phyloP scores from a whole-genome alignment of 2,113 vertebrate species.

The Desmodus rotundus region DNA sequence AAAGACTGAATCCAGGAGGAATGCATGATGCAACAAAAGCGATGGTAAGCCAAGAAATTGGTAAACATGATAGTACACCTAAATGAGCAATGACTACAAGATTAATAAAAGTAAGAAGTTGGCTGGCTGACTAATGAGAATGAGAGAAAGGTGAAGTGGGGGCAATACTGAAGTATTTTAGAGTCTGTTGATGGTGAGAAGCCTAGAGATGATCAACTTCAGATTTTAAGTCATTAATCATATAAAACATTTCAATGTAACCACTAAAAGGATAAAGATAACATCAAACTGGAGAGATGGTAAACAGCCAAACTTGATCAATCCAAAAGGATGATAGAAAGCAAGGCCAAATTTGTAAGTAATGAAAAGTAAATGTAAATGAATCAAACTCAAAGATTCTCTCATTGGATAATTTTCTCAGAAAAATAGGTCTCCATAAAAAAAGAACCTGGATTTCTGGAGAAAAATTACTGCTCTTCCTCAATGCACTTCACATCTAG shows the following conservation, averaged over 20 bases:
- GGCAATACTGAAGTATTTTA: not conserved
- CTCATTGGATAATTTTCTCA: not conserved
- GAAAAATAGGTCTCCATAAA: not conserved
- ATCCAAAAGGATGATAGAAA: not conserved
- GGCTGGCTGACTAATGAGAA: not conserved
- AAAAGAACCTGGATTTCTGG: not conserved
- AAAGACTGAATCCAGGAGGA: not conserved
- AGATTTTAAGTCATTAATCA: not conserved
- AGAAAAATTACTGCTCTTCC: not conserved
- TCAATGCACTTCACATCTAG: not conserved
- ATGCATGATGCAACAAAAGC: not conserved
- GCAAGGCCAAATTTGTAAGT: not conserved
- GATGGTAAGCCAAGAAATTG: not conserved
- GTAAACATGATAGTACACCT: not conserved
- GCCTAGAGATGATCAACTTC: not conserved
- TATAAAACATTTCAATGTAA: not conserved
- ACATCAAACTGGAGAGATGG: not conserved
- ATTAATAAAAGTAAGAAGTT: not conserved
- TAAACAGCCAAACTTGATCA: not conserved
- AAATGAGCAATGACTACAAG: not conserved
- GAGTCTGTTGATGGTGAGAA: not conserved
- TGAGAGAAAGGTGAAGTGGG: not conserved
- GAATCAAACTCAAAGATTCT: not conserved
- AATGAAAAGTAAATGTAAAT: not conserved
- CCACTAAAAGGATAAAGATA: not conserved